Evolutionary conservation across 2,113 vertebrate genomes (phyloP), one percentile per base, ranked within the genome.

Genomic region (Tamias sibiricus): DNA sequence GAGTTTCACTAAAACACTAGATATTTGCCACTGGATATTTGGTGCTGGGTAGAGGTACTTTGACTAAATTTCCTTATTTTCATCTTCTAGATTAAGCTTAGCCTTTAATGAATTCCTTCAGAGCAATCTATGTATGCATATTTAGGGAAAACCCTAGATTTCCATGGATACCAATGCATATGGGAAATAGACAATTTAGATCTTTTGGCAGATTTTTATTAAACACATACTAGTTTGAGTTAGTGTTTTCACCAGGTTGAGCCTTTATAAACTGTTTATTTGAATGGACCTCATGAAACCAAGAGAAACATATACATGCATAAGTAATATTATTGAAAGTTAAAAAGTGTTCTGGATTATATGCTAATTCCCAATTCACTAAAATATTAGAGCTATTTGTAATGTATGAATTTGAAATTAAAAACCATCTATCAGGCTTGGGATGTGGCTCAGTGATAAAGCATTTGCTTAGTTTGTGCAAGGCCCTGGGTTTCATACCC

Each of bases 381-480:
- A 40, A 1, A 17, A 87, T 13, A 71, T 89, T 87, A 93, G 19
- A 86, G n/a, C 83, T 81, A 76, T 68, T 80, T 95, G 10, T 86
- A 66, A 93, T 81, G 6, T 57, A 32, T 77, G 76, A 94, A 81
- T 35, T 96, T 74, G 40, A 87, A 94, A 87, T 79, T 77, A 49
- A 54, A 72, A 94, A 77, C 1, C 4, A 77, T 89, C 40, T 94
- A 16, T 74, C 42, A 54, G 6, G 7, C 2, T 66, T 11, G 30
- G 2, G 4, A 40, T 24, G 37, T 9, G 14, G 44, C 19, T 66
- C 22, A 68, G 10, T 28, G 26, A 14, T 40, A 77, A 49, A 90
- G 3, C 42, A 90, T 6, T 87, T 74, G 30, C 8, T 16, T n/a
- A 49, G 54, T 32, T 64, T 37, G 16, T 40, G 35, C 13, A 11